A percentile compares a stretch with the other conserved stretches of the same genome.
Evolutionary conservation across 2,888 invertebrate genomes (phyloP).

Genomic region (Lomographa bimaculata): DNA sequence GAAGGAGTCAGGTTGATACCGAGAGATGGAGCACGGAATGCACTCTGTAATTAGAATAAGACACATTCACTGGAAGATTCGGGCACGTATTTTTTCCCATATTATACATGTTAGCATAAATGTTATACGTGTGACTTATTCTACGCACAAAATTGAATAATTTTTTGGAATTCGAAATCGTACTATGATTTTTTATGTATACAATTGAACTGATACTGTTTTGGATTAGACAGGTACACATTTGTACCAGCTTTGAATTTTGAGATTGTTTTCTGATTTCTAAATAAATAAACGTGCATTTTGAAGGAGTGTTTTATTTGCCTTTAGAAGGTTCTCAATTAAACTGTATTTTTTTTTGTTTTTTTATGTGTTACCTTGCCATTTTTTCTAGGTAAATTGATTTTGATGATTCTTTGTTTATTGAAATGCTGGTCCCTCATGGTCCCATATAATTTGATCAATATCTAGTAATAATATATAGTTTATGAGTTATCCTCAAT

Average conservation of each 20-base stretch:
- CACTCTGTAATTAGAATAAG: slow-evolving; percentile 23
- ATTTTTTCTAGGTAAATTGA: too few species aligned
- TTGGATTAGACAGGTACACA: slow-evolving; percentile 46
- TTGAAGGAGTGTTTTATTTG: slow-evolving; percentile 14
- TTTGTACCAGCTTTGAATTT: slow-evolving; percentile 63
- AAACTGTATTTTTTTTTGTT: too few species aligned
- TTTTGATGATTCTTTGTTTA: too few species aligned
- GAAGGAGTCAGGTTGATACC: slow-evolving; percentile 1
- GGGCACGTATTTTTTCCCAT: slow-evolving; percentile 20
- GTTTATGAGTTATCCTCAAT: too few species aligned
- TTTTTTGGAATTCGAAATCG: slow-evolving; percentile 34
- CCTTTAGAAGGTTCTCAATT: too few species aligned
- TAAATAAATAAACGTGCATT: slow-evolving; percentile 68
- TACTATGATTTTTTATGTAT: slow-evolving; percentile 31
- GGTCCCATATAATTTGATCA: too few species aligned
- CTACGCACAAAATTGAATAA: slow-evolving; percentile 51
- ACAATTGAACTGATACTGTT: slow-evolving; percentile 34
- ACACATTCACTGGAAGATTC: slow-evolving; percentile 22
- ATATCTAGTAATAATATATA: too few species aligned
- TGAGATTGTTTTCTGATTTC: slow-evolving; percentile 64
- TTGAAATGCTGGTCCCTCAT: too few species aligned
- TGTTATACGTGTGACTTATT: slow-evolving; percentile 23
- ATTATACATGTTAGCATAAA: slow-evolving; percentile 27
- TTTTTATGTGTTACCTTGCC: too few species aligned
- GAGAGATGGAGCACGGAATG: slow-evolving; percentile 15